Percentiles rank a stretch among this genome's conserved stretches.
Evolutionary conservation across 2,113 vertebrate species (phyloP).

Genomic region (Orientallactaga bullata): DNA sequence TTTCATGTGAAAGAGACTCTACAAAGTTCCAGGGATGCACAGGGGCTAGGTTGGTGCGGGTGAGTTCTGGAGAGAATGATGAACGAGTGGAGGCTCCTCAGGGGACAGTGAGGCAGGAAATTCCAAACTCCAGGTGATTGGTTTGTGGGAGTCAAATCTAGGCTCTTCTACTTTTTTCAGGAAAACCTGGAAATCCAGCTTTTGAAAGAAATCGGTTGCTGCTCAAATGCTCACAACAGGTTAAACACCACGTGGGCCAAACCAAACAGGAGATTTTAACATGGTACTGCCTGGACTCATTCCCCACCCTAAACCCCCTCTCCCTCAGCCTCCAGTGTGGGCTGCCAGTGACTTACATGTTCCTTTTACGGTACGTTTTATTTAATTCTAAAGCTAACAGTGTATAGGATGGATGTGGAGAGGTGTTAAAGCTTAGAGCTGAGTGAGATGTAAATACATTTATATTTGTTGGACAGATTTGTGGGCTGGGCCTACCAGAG

Average conservation of each 20-base stretch:
- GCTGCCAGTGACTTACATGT: not conserved
- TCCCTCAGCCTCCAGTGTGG: not conserved
- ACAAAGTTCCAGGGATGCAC: no score
- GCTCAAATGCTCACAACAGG: slow-evolving; percentile 25
- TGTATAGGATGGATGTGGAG: not conserved
- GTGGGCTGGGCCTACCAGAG: not conserved
- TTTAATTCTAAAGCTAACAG: not conserved
- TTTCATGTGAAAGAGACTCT: not conserved
- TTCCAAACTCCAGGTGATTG: not conserved
- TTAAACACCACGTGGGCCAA: slow-evolving; percentile 50
- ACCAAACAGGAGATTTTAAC: slow-evolving; percentile 41
- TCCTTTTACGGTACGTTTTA: not conserved
- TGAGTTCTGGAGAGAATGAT: not conserved
- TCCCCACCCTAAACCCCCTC: not conserved
- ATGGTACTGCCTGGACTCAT: not conserved
- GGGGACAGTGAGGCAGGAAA: not conserved
- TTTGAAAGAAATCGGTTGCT: slow-evolving; percentile 52
- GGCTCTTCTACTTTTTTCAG: not conserved
- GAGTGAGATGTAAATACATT: not conserved
- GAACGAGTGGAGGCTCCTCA: not conserved
- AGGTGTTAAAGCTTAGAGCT: not conserved
- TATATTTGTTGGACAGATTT: not conserved
- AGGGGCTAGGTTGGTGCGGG: not conserved
- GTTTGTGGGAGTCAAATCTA: not conserved
- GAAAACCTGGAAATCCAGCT: slow-evolving; percentile 22